A percentile compares a stretch with the other conserved stretches of the same genome.
phyloP scores from a whole-genome alignment of 1,140 invertebrate genomes.

The Chironomus tepperi region DNA sequence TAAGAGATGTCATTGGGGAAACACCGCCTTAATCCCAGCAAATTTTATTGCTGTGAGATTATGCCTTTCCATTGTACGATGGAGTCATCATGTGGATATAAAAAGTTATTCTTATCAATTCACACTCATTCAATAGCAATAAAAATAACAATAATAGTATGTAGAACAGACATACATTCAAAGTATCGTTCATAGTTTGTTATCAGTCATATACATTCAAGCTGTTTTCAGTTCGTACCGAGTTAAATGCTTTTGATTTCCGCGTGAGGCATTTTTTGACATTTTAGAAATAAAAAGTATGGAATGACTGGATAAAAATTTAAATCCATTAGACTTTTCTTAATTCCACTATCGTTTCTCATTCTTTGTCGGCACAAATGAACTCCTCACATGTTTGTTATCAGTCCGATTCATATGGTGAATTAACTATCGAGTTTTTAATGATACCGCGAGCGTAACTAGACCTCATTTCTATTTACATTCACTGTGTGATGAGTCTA shows the following conservation, averaged over 20 bases:
- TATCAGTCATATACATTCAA: no score
- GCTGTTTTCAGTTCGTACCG: no score
- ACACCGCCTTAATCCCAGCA: background rate
- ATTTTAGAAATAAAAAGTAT: background rate
- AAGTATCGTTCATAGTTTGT: no score
- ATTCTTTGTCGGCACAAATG: background rate
- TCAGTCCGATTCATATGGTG: background rate
- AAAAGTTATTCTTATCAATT: background rate
- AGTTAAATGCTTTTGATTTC: no score
- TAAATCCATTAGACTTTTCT: slow-evolving; percentile 5
- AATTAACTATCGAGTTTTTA: background rate
- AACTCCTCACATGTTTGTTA: background rate
- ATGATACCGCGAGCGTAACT: background rate
- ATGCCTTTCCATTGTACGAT: background rate
- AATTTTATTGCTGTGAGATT: background rate
- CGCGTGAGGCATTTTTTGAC: no score
- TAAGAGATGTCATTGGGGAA: background rate
- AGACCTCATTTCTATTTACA: background rate
- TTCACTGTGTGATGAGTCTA: background rate
- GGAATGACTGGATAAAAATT: background rate
- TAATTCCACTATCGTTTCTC: background rate
- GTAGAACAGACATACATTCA: no score
- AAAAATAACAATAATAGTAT: no score
- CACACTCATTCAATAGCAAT: no score
- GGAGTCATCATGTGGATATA: slow-evolving; percentile 1